phyloP scores from a whole-genome alignment of 1,140 invertebrate genomes.

The Bilobella aurantiaca region DNA sequence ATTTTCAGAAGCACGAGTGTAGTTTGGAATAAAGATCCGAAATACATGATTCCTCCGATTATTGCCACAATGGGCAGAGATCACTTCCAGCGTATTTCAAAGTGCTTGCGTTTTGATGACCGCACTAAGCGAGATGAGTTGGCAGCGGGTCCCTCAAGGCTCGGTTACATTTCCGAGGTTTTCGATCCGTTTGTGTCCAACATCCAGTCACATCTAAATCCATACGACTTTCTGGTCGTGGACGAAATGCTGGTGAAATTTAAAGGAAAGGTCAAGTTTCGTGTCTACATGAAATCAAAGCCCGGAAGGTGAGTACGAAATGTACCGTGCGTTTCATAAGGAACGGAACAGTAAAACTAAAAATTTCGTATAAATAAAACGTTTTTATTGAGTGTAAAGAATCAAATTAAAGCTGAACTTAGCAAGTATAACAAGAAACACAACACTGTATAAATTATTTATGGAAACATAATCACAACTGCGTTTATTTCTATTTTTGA shows the following conservation, averaged over 20 bases:
- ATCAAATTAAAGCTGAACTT: too few species aligned
- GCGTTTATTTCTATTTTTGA: too few species aligned
- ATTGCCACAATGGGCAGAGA: background rate
- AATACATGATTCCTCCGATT: background rate
- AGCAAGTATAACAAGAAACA: too few species aligned
- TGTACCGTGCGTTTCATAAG: conserved; percentile 11
- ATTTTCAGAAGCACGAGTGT: background rate
- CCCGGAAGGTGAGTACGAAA: conserved; percentile 28
- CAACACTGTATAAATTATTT: too few species aligned
- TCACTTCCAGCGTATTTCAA: background rate
- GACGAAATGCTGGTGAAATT: conserved; percentile 9
- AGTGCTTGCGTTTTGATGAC: background rate
- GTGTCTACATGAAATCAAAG: conserved; percentile 12
- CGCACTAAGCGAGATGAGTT: background rate
- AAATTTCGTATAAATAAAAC: too few species aligned
- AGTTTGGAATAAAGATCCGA: background rate
- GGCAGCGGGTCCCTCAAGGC: background rate
- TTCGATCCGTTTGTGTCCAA: background rate
- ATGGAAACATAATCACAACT: too few species aligned
- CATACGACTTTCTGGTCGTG: background rate
- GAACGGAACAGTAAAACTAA: too few species aligned
- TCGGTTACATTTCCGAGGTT: background rate
- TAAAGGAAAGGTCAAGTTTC: conserved; percentile 1
- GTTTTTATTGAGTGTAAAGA: too few species aligned
- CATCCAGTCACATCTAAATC: background rate